Base-by-base conservation (phyloP, 2,113 vertebrate genomes). In the Diglossa brunneiventris region DNA sequence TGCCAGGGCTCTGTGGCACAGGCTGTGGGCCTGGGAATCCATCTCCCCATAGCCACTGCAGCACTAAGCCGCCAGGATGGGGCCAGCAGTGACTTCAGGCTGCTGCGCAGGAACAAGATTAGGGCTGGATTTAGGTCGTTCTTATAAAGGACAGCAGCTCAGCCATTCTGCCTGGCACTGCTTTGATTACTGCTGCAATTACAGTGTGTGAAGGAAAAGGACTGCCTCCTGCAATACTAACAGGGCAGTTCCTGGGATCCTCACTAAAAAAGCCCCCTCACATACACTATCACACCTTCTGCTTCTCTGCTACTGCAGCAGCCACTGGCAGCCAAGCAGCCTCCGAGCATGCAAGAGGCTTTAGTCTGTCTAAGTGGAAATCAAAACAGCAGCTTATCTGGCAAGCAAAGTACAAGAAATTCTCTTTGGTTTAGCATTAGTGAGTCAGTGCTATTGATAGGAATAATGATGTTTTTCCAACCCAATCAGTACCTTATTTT, bases 21-120 rank as follows among this genome's bases (percentile, higher is more conserved):
- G 1, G 50, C 58, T 26, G 56, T 0, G 2, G 15, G 9, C 20
- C 35, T 0, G 0, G 47, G 18, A n/a, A 19, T 27, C 28, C 0
- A 0, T 13, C 13, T 15, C 69, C 8, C 19, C 67, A 4, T 26
- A 10, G 41, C 20, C 21, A 10, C n/a, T 1, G 2, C 42, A 31
- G 8, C 3, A 1, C 53, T 47, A 61, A 83, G 62, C 91, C 0
- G 0, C 23, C 42, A 8, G 68, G 61, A 58, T 10, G 50, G n/a
- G 56, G 46, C 62, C 56, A 22, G 47, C 8, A 3, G 59, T 1
- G 23, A 89, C 83, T 91, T 39, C 77, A 42, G 62, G 73, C 73
- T 19, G 35, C 92, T 13, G 47, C 1, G 6, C 68, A 87, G 46
- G 83, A 70, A 77, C 37, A 86, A 90, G 94, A 95, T 95, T 95